Evolutionary conservation across 2,888 invertebrate species (phyloP).

Genomic region (Glyphotaelius pellucidus): DNA sequence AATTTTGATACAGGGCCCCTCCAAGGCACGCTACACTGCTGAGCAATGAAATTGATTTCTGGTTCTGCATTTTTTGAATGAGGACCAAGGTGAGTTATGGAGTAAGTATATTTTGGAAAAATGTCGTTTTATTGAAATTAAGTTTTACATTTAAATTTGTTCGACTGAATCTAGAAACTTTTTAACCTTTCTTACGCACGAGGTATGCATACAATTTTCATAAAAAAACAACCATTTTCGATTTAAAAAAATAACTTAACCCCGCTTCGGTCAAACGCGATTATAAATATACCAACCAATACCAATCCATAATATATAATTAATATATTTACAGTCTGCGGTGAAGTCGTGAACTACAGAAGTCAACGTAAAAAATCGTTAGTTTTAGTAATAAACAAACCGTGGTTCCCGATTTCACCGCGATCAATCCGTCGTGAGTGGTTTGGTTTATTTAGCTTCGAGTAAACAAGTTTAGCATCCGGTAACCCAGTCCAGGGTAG

Average conservation of each 20-base stretch:
- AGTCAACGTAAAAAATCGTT: background rate
- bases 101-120: background rate
- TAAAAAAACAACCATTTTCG: too few species aligned
- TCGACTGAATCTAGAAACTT: too few species aligned
- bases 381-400: background rate
- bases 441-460: too few species aligned
- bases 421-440: background rate
- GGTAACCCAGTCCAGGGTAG: constrained; percentile 70
- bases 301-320: background rate
- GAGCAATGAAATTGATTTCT: too few species aligned
- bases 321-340: background rate
- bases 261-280: background rate
- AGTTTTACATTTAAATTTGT: background rate
- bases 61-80: background rate
- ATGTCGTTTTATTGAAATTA: background rate
- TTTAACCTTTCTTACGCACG: too few species aligned
- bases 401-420: background rate
- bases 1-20: too few species aligned
- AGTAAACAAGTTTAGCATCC: background rate
- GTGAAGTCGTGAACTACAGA: background rate
- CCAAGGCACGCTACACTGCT: too few species aligned
- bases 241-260: background rate
- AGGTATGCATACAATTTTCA: too few species aligned
- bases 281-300: background rate
- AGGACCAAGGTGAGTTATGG: too few species aligned